Evolutionary conservation across 2,797 vertebrate species (phyloP).

Genomic region (Picus viridis): DNA sequence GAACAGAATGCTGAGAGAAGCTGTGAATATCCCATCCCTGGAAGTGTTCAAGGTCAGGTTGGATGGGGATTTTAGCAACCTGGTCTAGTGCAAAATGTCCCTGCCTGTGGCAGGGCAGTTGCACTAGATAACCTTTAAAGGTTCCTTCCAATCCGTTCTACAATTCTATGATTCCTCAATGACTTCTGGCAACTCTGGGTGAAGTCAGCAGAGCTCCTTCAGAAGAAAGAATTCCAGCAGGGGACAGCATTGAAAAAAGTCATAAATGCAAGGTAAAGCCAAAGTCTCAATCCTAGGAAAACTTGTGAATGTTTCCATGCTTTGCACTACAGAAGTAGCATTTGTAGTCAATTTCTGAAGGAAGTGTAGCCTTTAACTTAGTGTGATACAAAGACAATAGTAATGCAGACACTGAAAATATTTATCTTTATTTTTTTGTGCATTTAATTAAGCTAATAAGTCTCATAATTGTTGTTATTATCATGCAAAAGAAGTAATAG

Average conservation of each 20-base stretch:
- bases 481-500: background rate
- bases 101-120: fast-evolving
- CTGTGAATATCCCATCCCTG: background rate
- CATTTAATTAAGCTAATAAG: background rate
- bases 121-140: background rate
- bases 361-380: background rate
- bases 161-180: background rate
- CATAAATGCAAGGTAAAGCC: background rate
- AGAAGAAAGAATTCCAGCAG: background rate
- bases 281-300: background rate
- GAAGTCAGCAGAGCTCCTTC: background rate
- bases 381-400: background rate
- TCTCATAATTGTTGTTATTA: background rate
- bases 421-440: background rate
- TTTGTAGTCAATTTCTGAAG: background rate
- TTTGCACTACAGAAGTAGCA: background rate
- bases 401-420: background rate
- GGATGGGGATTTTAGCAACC: background rate
- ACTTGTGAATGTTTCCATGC: background rate
- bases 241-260: background rate
- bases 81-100: background rate
- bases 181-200: background rate
- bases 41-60: background rate
- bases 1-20: background rate
- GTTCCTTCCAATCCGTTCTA: background rate